Percentiles rank a stretch among this genome's conserved stretches.
Conservation (phyloP, 1,140 invertebrate species). For the Mercenaria mercenaria region DNA sequence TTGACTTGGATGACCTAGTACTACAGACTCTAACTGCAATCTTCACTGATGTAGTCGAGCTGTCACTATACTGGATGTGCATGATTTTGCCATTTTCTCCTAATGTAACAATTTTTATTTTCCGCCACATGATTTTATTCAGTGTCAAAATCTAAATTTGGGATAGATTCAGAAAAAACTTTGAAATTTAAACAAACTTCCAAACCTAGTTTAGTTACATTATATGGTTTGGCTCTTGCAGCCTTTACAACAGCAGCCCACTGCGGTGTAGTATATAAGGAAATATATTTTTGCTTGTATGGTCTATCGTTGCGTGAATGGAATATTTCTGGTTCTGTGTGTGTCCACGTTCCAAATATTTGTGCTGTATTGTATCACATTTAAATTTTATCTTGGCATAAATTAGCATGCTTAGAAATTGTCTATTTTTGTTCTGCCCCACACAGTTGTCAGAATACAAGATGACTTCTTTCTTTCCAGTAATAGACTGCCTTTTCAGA, state of each 20-base stretch:
- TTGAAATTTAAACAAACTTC: no score
- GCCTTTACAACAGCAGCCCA: neutral
- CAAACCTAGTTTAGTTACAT: no score
- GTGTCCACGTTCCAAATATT: slow-evolving; percentile 11
- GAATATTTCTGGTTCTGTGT: slow-evolving; percentile 19
- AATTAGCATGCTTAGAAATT: neutral
- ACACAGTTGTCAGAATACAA: slow-evolving; percentile 28
- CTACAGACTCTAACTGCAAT: no score
- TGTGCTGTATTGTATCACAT: neutral
- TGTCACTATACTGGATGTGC: no score
- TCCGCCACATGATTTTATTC: no score
- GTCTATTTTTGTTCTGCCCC: neutral
- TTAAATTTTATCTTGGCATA: slow-evolving; percentile 7
- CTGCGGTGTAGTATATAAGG: neutral
- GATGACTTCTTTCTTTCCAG: neutral
- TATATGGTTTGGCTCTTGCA: neutral
- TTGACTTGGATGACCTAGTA: no score
- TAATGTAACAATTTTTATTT: no score
- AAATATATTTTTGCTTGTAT: neutral
- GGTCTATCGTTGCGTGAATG: no score
- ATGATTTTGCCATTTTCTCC: no score
- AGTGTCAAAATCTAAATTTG: no score
- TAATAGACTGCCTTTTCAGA: neutral
- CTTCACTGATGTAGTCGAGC: no score
- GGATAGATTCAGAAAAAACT: no score